Conservation (phyloP, 2,113 vertebrate species). For the Indicator maculatus region DNA sequence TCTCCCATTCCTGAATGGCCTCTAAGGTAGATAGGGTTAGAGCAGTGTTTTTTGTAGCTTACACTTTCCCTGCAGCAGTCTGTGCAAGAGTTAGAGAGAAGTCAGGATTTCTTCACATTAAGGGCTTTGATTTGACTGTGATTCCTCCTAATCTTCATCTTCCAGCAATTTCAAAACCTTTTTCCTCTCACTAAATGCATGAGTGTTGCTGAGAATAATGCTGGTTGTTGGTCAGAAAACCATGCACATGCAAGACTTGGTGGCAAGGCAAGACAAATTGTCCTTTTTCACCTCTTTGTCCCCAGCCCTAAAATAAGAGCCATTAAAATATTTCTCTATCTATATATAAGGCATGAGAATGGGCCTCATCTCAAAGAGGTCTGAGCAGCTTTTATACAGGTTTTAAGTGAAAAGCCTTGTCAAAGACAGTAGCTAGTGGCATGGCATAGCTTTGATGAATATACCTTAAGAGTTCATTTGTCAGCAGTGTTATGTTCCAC, state of each 20-base stretch:
- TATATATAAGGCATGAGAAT: neutral
- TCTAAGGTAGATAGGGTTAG: neutral
- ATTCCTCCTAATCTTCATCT: neutral
- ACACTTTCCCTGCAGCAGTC: neutral
- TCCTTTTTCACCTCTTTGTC: neutral
- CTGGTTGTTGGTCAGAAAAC: neutral
- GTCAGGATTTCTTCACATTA: neutral
- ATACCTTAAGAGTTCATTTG: neutral
- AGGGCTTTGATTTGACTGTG: neutral
- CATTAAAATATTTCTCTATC: neutral
- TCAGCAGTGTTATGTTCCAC: neutral
- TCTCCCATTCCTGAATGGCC: neutral
- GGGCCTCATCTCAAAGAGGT: neutral
- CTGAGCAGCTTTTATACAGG: neutral
- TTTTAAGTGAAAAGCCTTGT: neutral
- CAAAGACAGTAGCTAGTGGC: neutral
- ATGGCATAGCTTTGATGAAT: constrained; percentile 28
- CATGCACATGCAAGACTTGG: neutral
- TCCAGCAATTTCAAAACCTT: neutral
- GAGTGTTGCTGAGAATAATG: neutral
- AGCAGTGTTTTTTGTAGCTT: neutral
- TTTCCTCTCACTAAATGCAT: neutral
- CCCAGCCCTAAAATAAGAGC: neutral
- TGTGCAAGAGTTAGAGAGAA: neutral
- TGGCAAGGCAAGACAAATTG: neutral